These are phyloP conservation scores for Solenopsis fugax DNA, from an alignment of 1,140 invertebrate species.

Conservation along the genomic window DNA sequence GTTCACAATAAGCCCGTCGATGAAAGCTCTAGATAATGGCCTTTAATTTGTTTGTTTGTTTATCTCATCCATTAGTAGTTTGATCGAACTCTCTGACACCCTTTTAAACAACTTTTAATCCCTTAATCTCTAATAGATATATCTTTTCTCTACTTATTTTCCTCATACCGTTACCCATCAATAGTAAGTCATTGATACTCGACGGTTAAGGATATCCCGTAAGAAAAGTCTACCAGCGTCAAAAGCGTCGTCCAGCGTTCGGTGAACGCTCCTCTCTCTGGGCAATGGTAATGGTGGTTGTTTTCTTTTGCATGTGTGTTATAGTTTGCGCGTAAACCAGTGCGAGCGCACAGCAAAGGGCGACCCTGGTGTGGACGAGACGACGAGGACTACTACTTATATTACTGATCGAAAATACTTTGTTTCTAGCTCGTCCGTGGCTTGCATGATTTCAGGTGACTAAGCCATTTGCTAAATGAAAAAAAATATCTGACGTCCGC, in stretches of 20 bases:
- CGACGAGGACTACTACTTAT: slow-evolving; percentile 84
- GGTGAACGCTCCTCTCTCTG: slow-evolving; percentile 43
- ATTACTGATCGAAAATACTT: slow-evolving; percentile 84
- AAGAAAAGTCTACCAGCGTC: slow-evolving; percentile 50
- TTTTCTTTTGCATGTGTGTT: slow-evolving; percentile 84
- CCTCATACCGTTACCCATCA: slow-evolving; percentile 5
- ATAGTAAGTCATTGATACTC: slow-evolving; percentile 32
- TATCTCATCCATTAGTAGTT: slow-evolving; percentile 48
- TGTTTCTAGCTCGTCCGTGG: slow-evolving; percentile 81
- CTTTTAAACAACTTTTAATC: slow-evolving; percentile 32
- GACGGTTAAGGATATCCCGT: slow-evolving; percentile 35
- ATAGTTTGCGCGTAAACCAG: slow-evolving; percentile 82
- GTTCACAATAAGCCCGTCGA: slow-evolving; percentile 18
- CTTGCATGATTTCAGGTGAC: slow-evolving; percentile 83
- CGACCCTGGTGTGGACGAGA: slow-evolving; percentile 78
- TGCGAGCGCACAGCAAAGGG: slow-evolving; percentile 78
- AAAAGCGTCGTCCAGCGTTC: slow-evolving; percentile 24
- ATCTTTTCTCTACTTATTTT: slow-evolving; percentile 26
- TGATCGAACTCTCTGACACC: slow-evolving; percentile 24
- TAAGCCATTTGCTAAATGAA: slow-evolving; percentile 78
- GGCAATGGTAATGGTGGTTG: slow-evolving; percentile 79
- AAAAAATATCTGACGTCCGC: slow-evolving; percentile 60
- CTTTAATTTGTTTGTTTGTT: slow-evolving; percentile 48
- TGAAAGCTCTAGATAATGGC: slow-evolving; percentile 38
- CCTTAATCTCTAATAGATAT: slow-evolving; percentile 13